phyloP scores from a whole-genome alignment of 2,888 invertebrate species.

The Pteria penguin region DNA sequence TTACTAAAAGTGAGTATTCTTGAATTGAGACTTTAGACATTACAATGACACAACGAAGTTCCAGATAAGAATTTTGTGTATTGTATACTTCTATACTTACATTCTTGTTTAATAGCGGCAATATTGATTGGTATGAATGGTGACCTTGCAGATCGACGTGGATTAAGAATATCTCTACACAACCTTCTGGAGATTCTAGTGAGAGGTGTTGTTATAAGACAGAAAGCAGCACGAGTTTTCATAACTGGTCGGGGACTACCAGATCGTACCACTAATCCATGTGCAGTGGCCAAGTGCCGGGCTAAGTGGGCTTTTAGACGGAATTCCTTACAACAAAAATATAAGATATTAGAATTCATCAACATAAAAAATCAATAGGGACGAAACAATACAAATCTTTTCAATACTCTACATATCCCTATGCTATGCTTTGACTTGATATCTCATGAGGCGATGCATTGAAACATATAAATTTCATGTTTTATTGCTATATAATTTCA shows the following conservation, averaged over 20 bases:
- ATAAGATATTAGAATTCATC: neutral
- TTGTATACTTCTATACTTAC: conserved; percentile 81
- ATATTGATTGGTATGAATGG: conserved; percentile 85
- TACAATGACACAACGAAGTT: too few species aligned
- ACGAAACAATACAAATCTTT: too few species aligned
- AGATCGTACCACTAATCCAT: conserved; percentile 87
- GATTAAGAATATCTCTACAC: conserved; percentile 88
- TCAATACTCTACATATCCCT: too few species aligned
- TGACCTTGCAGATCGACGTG: conserved; percentile 92
- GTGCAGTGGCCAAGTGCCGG: conserved; percentile 95
- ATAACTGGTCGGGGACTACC: conserved; percentile 94
- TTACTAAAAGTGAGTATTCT: too few species aligned
- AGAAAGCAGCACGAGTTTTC: conserved; percentile 98
- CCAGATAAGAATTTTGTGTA: too few species aligned
- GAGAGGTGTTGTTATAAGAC: conserved; percentile 93
- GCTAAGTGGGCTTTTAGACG: conserved; percentile 96
- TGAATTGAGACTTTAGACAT: too few species aligned
- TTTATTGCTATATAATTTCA: too few species aligned
- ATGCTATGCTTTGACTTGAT: too few species aligned
- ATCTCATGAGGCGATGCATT: too few species aligned
- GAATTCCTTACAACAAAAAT: conserved; percentile 85
- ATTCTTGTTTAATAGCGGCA: conserved; percentile 91
- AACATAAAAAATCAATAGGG: neutral
- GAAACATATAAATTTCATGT: too few species aligned
- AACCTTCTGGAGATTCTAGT: conserved; percentile 93